Percentiles rank a stretch among this genome's conserved stretches.
Conservation (phyloP, 2,888 invertebrate species). For the Thyatira batis region DNA sequence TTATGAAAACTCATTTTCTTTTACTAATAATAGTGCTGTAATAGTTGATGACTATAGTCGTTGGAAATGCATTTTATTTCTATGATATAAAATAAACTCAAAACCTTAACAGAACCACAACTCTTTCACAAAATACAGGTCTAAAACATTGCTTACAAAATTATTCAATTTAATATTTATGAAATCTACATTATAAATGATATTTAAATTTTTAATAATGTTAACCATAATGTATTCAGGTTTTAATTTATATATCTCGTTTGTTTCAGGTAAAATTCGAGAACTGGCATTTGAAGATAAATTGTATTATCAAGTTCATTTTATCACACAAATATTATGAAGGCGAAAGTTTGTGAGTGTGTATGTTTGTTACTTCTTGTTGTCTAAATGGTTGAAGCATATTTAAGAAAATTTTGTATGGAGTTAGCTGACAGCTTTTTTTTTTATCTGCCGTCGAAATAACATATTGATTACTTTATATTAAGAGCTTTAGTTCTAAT, state of each 20-base stretch:
- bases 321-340: too few relatives aligned
- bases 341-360: too few relatives aligned
- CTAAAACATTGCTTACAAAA: too few relatives aligned
- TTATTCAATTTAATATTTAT: neutral
- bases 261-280: constrained; percentile 33
- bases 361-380: too few relatives aligned
- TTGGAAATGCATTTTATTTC: neutral
- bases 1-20: constrained; percentile 22
- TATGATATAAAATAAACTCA: neutral
- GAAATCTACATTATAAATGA: neutral
- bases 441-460: too few relatives aligned
- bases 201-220: constrained; percentile 3
- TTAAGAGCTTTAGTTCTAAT: too few relatives aligned
- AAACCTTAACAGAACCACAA: too few relatives aligned
- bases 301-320: neutral
- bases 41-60: neutral
- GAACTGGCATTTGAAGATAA: neutral
- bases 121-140: too few relatives aligned
- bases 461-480: too few relatives aligned
- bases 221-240: constrained; percentile 8
- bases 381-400: too few relatives aligned
- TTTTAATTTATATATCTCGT: constrained; percentile 14
- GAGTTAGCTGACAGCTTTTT: too few relatives aligned
- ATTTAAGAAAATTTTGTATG: too few relatives aligned
- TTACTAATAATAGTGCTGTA: neutral